phyloP scores from a whole-genome alignment of 2,113 vertebrate species.

The Scomber colias region DNA sequence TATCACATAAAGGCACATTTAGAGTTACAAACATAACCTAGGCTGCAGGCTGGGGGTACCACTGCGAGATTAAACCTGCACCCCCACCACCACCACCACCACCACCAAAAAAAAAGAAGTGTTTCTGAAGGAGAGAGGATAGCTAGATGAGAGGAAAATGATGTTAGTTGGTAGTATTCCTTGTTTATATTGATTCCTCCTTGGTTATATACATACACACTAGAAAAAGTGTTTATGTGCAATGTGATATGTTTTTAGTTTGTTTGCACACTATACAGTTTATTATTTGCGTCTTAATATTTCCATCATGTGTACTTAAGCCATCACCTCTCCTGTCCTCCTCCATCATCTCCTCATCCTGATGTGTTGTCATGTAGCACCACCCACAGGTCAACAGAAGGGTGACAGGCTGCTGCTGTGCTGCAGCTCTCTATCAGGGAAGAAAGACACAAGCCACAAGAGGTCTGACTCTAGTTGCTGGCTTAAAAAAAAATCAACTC shows the following conservation, averaged over 20 bases:
- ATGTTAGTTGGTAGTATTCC: constrained; percentile 11
- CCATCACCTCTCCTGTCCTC: neutral
- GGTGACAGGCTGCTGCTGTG: constrained; percentile 65
- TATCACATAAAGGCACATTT: no score
- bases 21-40: neutral
- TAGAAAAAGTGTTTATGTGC: neutral
- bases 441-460: constrained; percentile 2
- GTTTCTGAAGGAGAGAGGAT: neutral
- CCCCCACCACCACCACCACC: neutral
- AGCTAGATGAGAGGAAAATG: neutral
- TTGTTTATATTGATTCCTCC: constrained; percentile 5
- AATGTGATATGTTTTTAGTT: neutral
- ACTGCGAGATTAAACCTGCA: neutral
- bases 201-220: neutral
- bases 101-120: no score
- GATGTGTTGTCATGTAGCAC: constrained; percentile 91
- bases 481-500: constrained; percentile 19
- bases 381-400: constrained; percentile 92
- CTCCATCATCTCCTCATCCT: constrained; percentile 16
- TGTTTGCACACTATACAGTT: neutral
- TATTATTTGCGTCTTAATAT: neutral
- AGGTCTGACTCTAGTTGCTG: neutral
- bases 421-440: constrained; percentile 12
- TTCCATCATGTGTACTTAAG: neutral
- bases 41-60: neutral